A percentile compares a stretch with the other conserved stretches of the same genome.
These are phyloP conservation scores for Fragum sueziense DNA, from an alignment of 2,888 invertebrate genomes.

Conservation along the genomic window DNA sequence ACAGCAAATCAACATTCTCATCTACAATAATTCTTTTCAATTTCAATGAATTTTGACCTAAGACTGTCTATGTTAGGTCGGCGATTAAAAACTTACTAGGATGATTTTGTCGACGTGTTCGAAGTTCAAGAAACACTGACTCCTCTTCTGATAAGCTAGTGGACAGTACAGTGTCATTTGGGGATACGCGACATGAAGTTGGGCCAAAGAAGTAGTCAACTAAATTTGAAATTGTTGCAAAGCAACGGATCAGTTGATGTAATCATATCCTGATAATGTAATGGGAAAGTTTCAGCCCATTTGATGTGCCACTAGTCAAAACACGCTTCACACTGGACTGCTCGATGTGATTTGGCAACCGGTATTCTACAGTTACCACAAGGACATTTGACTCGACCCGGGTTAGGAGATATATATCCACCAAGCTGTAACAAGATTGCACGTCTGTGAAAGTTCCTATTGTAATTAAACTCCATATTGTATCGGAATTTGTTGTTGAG, in stretches of 20 bases:
- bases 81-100: slow-evolving; percentile 16
- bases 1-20: slow-evolving; percentile 15
- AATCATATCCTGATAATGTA: not conserved
- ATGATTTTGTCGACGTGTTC: not conserved
- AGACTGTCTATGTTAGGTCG: slow-evolving; percentile 30
- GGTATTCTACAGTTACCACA: slow-evolving; percentile 10
- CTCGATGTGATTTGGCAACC: slow-evolving; percentile 30
- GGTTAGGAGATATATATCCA: slow-evolving; percentile 15
- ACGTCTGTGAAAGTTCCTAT: not conserved
- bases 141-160: not conserved
- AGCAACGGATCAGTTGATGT: slow-evolving; percentile 17
- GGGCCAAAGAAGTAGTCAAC: no score
- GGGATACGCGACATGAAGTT: not conserved
- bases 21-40: slow-evolving; percentile 4
- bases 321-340: slow-evolving; percentile 25
- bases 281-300: slow-evolving; percentile 1
- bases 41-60: slow-evolving; percentile 20
- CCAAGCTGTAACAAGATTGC: not conserved
- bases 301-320: no score
- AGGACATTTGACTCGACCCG: no score
- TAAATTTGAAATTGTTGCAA: slow-evolving; percentile 24
- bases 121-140: slow-evolving; percentile 18
- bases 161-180: not conserved
- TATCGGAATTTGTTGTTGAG: not conserved
- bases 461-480: not conserved